Percentiles rank a stretch among this genome's conserved stretches.
Conservation (phyloP, 2,113 vertebrate species). For the Monopterus albus region DNA sequence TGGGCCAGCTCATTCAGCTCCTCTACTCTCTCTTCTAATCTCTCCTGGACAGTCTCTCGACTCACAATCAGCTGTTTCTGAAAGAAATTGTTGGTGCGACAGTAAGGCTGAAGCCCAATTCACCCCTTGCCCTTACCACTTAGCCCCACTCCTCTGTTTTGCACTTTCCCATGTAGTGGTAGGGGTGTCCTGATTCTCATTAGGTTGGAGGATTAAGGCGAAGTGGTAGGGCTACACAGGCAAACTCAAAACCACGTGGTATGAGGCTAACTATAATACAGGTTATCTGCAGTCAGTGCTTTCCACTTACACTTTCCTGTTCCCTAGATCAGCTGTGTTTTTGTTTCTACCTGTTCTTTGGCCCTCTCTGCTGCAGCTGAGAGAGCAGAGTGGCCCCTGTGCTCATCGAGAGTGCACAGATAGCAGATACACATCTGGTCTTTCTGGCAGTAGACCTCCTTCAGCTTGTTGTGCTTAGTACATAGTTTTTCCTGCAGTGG, state of each 20-base stretch:
- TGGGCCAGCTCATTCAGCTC: conserved; percentile 14
- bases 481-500: conserved; percentile 39
- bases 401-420: conserved; percentile 4
- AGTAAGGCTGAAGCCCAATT: too few species aligned
- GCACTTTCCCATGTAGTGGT: too few species aligned
- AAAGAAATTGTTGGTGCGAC: neutral
- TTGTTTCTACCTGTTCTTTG: neutral
- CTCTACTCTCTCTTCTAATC: neutral
- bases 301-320: neutral
- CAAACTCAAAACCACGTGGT: too few species aligned
- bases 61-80: neutral
- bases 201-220: too few species aligned
- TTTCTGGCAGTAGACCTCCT: conserved; percentile 33
- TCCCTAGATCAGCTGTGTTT: neutral
- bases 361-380: neutral
- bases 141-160: too few species aligned
- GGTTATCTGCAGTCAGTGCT: too few species aligned
- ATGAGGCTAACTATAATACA: too few species aligned
- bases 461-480: conserved; percentile 26
- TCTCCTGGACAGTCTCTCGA: neutral
- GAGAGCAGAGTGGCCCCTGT: fast-evolving
- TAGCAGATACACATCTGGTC: conserved; percentile 19
- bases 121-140: too few species aligned
- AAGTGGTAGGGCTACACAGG: too few species aligned
- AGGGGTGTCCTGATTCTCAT: too few species aligned